Evolutionary conservation across 2,797 vertebrate species (phyloP).

Genomic region (Melanotaenia boesemani): DNA sequence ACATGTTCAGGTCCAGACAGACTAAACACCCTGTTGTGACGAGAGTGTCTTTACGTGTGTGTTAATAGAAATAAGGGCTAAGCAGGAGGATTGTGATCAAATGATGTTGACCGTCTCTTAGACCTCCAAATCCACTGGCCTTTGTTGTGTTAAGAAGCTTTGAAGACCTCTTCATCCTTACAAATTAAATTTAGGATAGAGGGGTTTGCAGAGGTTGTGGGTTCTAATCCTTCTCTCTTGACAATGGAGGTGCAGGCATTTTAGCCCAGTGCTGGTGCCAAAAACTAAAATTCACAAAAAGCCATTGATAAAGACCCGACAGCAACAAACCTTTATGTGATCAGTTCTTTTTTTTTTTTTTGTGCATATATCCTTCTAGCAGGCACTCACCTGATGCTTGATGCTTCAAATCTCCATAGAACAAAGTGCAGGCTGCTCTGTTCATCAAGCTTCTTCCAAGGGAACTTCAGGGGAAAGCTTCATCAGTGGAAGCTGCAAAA

Average conservation of each 20-base stretch:
- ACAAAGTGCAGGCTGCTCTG: slow-evolving; percentile 37
- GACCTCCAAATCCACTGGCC: slow-evolving; percentile 39
- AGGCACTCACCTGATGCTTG: slow-evolving; percentile 25
- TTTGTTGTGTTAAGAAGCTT: slow-evolving; percentile 67
- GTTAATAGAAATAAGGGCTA: slow-evolving; percentile 7
- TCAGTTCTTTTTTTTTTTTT: not conserved
- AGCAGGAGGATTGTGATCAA: slow-evolving; percentile 37
- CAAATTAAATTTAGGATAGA: slow-evolving; percentile 49
- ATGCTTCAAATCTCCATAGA: slow-evolving; percentile 54
- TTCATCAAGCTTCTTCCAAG: slow-evolving; percentile 52
- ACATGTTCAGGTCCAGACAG: not conserved
- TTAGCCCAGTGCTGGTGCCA: slow-evolving; percentile 1
- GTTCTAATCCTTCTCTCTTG: slow-evolving; percentile 35
- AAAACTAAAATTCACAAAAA: slow-evolving; percentile 25
- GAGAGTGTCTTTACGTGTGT: not conserved
- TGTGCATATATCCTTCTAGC: slow-evolving; percentile 15
- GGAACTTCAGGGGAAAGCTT: slow-evolving; percentile 49
- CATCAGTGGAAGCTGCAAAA: slow-evolving; percentile 47
- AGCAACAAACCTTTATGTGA: slow-evolving; percentile 25
- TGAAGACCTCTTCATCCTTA: slow-evolving; percentile 52
- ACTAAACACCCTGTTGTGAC: not conserved
- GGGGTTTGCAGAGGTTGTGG: slow-evolving; percentile 35
- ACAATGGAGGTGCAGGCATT: slow-evolving; percentile 28
- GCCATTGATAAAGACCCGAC: slow-evolving; percentile 18
- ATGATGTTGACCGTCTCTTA: slow-evolving; percentile 48